A percentile compares a stretch with the other conserved stretches of the same genome.
Evolutionary conservation across 2,888 invertebrate species (phyloP).

Genomic region (Gerris lacustris): DNA sequence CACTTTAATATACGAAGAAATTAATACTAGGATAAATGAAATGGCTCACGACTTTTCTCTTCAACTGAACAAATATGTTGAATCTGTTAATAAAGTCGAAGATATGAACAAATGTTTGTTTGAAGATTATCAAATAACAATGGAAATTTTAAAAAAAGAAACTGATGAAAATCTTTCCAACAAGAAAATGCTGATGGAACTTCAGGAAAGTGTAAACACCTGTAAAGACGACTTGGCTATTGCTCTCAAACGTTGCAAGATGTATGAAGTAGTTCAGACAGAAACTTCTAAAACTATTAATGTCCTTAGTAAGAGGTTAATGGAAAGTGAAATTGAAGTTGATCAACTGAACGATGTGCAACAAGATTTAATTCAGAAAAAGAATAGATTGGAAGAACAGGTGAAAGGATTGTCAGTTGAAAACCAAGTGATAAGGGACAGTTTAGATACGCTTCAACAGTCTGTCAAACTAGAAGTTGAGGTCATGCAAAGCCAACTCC

Average conservation of each 20-base stretch:
- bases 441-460: constrained; percentile 19
- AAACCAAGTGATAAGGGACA: constrained; percentile 22
- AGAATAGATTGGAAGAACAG: constrained; percentile 24
- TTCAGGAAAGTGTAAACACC: constrained; percentile 19
- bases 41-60: constrained; percentile 23
- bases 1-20: constrained; percentile 16
- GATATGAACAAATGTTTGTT: constrained; percentile 20
- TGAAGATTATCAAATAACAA: constrained; percentile 18
- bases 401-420: constrained; percentile 22
- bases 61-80: constrained; percentile 19
- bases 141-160: constrained; percentile 19
- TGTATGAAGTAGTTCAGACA: constrained; percentile 25
- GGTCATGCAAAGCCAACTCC: constrained; percentile 22
- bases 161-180: constrained; percentile 22
- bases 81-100: constrained; percentile 16
- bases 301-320: constrained; percentile 25
- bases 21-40: constrained; percentile 18
- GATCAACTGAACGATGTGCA: constrained; percentile 25
- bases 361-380: constrained; percentile 22
- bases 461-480: constrained; percentile 23
- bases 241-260: constrained; percentile 24
- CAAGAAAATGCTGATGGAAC: constrained; percentile 21
- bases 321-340: constrained; percentile 28
- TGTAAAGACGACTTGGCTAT: constrained; percentile 17
- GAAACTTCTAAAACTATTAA: constrained; percentile 27